Evolutionary conservation across 2,113 vertebrate genomes (phyloP).

Genomic region (Rutilus rutilus): DNA sequence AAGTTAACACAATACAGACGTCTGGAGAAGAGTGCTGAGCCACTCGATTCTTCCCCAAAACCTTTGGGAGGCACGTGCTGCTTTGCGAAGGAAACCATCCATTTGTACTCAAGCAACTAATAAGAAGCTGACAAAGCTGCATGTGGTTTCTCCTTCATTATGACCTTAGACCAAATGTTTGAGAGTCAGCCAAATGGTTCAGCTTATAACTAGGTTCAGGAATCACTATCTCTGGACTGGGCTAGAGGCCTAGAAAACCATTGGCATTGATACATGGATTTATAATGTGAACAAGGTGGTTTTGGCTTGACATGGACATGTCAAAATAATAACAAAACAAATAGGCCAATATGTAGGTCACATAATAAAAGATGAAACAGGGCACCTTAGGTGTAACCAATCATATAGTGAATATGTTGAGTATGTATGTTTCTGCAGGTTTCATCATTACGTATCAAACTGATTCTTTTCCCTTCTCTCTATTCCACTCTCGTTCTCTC

Average conservation of each 20-base stretch:
- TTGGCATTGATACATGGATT: not conserved
- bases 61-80: not conserved
- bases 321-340: not conserved
- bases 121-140: not conserved
- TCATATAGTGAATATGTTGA: not conserved
- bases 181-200: not conserved
- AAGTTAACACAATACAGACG: slow-evolving; percentile 1
- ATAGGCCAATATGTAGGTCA: not conserved
- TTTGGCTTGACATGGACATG: not conserved
- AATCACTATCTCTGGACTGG: not conserved
- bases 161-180: not conserved
- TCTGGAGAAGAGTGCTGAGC: slow-evolving; percentile 23
- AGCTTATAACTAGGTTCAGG: not conserved
- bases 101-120: slow-evolving; percentile 1
- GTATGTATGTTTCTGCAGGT: not conserved
- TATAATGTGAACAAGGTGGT: not conserved
- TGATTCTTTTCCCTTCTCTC: not conserved
- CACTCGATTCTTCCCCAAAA: not conserved
- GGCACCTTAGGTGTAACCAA: not conserved
- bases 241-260: not conserved
- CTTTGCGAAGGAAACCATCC: not conserved
- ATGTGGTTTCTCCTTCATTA: not conserved
- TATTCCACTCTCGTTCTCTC: not conserved
- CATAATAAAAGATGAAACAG: not conserved
- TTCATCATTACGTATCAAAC: slow-evolving; percentile 12